Base-by-base conservation (phyloP, 1,140 invertebrate genomes). In the Musca domestica region DNA sequence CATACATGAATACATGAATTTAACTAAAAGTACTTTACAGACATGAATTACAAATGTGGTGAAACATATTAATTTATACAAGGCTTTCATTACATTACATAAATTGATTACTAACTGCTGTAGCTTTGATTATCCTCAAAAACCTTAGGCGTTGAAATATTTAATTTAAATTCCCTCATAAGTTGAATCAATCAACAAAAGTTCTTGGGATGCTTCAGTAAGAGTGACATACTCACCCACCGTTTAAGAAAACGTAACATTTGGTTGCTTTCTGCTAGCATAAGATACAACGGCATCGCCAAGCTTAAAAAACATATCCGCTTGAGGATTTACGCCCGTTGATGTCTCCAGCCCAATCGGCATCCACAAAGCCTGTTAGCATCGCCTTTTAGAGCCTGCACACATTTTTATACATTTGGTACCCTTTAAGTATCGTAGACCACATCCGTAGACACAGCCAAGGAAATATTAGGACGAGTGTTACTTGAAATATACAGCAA, bases 341-440 rank as follows among this genome's bases (percentile, higher is more conserved):
- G n/a, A n/a, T n/a, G n/a, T n/a, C n/a, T n/a, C n/a, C n/a, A n/a
- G n/a, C 75, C 71, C 70, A 76, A 41, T 76, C 72, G 0, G 72
- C 71, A 47, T 76, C 74, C 1, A 51, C 64, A 54, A 71, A 74
- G 1, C 68, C 73, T 30, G 19, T 20, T 12, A 73, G 19, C 0
- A 61, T 64, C 14, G 49, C 5, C 15, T 46, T 54, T 58, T 56
- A 20, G 19, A 58, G 19, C 19, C 17, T 10, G 30, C 20, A 23
- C 23, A 30, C 0, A 73, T 64, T 22, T 74, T 72, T 3, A 67
- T 30, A 27, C 73, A n/a, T 2, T n/a, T 49, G 23, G 80, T 82
- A 27, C 72, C 74, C 66, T 75, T 74, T 0, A 84, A 67, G 54
- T 83, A 82, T 2, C 74, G 51, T 2, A 82, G 25, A 0, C 76